These are phyloP conservation scores for Drosophila miranda DNA, from an alignment of 1,140 invertebrate species.

Conservation along the genomic window DNA sequence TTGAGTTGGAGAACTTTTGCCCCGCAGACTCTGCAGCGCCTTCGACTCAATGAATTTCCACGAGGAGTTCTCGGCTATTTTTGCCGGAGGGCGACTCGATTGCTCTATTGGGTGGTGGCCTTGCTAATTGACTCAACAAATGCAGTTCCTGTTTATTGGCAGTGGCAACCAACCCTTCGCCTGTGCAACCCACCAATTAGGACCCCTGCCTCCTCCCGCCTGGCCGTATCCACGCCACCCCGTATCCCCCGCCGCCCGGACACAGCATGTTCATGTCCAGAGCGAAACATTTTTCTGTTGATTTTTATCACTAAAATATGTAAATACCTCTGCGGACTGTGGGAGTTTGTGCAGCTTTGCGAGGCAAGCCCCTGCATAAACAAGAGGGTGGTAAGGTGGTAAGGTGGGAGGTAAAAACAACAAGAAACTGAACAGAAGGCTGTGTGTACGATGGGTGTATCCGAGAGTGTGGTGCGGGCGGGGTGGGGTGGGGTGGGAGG, in stretches of 20 bases:
- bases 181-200: not conserved
- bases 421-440: constrained; percentile 10
- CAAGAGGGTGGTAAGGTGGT: constrained; percentile 32
- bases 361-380: constrained; percentile 62
- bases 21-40: not conserved
- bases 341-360: constrained; percentile 75
- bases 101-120: constrained; percentile 4
- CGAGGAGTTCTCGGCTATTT: constrained; percentile 8
- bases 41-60: constrained; percentile 36
- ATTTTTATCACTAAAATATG: constrained; percentile 81
- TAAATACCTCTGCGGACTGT: constrained; percentile 72
- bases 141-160: constrained; percentile 45
- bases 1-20: constrained; percentile 32
- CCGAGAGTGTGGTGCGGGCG: not conserved
- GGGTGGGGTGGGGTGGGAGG: not conserved
- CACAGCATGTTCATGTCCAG: constrained; percentile 43
- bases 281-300: constrained; percentile 59
- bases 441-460: not conserved
- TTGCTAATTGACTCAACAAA: constrained; percentile 43
- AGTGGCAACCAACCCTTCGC: constrained; percentile 18
- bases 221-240: not conserved
- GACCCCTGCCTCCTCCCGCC: not conserved
- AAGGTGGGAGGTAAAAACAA: constrained; percentile 3
- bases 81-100: not conserved
- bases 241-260: constrained; percentile 2